Evolutionary conservation across 2,113 vertebrate species (phyloP).

Genomic region (Ovis canadensis): DNA sequence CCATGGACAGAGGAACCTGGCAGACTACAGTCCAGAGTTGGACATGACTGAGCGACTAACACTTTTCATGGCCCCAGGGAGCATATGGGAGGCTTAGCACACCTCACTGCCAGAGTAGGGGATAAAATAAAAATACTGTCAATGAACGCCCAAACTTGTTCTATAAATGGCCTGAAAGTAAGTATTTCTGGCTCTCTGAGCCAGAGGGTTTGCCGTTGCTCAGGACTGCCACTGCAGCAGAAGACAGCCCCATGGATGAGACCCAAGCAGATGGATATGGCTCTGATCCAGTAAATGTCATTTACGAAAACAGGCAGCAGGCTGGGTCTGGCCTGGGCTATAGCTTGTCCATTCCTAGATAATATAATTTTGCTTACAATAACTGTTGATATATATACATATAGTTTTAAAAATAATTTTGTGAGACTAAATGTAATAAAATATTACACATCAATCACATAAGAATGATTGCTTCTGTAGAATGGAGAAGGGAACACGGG

Average conservation of each 20-base stretch:
- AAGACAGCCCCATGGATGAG: rapidly evolving
- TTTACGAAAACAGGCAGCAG: neutral
- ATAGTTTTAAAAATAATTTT: neutral
- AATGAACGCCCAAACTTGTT: neutral
- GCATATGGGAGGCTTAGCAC: rapidly evolving
- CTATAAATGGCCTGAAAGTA: neutral
- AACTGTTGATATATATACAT: neutral
- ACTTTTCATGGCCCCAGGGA: neutral
- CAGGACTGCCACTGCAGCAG: rapidly evolving
- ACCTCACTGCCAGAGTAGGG: neutral
- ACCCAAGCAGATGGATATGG: rapidly evolving
- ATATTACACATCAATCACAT: neutral
- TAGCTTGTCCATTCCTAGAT: neutral
- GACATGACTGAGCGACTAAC: neutral
- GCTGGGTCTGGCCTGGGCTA: neutral
- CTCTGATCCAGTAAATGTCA: neutral
- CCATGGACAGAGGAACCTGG: neutral
- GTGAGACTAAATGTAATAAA: neutral
- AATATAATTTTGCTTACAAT: neutral
- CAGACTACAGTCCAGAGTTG: neutral
- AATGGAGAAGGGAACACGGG: rapidly evolving
- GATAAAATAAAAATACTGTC: neutral
- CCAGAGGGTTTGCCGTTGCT: rapidly evolving
- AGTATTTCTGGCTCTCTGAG: rapidly evolving
- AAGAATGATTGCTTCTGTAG: neutral